Conservation (phyloP, 2,113 vertebrate species). For the Chelonoidis abingdonii region DNA sequence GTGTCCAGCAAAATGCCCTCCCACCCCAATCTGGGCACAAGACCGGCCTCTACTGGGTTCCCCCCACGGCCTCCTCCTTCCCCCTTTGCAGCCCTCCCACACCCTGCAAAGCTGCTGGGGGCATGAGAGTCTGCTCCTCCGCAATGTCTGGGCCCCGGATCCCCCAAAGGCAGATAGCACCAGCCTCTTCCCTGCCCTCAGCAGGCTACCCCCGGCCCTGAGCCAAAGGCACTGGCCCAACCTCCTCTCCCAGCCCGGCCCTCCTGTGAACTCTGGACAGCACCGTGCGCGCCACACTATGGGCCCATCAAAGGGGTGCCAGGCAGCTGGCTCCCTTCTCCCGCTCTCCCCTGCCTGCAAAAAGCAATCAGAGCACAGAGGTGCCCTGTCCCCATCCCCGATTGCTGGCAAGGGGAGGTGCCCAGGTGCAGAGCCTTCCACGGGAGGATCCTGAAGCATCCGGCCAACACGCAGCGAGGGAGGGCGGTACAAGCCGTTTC, state of each 20-base stretch:
- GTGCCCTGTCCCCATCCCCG: too few relatives aligned
- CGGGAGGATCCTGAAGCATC: too few relatives aligned
- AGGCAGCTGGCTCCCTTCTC: neutral
- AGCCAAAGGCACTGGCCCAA: neutral
- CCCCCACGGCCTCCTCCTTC: neutral
- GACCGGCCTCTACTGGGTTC: neutral
- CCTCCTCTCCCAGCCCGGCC: neutral
- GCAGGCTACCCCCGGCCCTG: neutral
- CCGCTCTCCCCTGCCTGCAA: neutral
- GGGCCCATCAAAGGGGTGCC: neutral
- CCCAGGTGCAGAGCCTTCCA: too few relatives aligned
- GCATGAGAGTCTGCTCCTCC: neutral
- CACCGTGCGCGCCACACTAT: fast-evolving
- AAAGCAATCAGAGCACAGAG: neutral
- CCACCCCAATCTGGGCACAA: neutral
- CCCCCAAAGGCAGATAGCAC: neutral
- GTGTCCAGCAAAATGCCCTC: neutral
- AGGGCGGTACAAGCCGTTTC: too few relatives aligned
- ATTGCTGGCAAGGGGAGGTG: too few relatives aligned
- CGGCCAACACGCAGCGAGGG: neutral
- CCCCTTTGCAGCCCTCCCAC: neutral
- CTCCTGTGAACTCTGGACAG: neutral
- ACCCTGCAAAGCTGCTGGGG: neutral
- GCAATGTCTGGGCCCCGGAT: neutral
- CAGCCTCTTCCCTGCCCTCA: neutral